These are phyloP conservation scores for Philaenus spumarius DNA, from an alignment of 1,140 invertebrate species.

Conservation along the genomic window DNA sequence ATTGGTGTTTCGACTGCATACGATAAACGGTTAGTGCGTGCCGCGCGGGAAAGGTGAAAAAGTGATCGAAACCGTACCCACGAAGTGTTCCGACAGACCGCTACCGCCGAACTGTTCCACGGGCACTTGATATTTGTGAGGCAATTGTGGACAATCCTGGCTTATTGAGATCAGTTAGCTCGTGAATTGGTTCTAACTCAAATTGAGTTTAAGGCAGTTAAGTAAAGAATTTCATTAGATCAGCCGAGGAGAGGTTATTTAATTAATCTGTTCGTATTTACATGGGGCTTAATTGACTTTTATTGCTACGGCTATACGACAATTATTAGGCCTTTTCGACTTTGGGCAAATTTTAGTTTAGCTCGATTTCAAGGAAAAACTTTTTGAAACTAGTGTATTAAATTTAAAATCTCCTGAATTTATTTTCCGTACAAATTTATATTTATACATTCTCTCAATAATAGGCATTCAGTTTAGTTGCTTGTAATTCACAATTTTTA, in stretches of 20 bases:
- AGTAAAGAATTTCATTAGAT: not conserved
- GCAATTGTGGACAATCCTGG: slow-evolving; percentile 1
- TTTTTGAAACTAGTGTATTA: too few species aligned
- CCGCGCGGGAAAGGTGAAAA: too few species aligned
- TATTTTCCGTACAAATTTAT: too few species aligned
- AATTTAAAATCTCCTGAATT: too few species aligned
- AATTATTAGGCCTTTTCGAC: not conserved
- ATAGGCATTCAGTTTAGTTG: too few species aligned
- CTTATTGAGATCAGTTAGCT: slow-evolving; percentile 14
- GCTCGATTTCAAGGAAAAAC: too few species aligned
- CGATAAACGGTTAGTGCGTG: too few species aligned
- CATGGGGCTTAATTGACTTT: not conserved
- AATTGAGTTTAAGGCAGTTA: slow-evolving; percentile 2
- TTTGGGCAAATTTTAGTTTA: too few species aligned
- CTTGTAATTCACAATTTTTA: too few species aligned
- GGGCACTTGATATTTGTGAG: not conserved
- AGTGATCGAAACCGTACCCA: not conserved
- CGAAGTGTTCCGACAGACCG: not conserved
- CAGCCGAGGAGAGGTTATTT: slow-evolving; percentile 11
- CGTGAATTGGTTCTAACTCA: slow-evolving; percentile 15
- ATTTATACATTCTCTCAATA: too few species aligned
- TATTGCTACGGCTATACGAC: not conserved
- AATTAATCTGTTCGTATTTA: not conserved
- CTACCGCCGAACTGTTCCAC: not conserved
- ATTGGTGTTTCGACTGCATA: not conserved